Conservation (phyloP, 64 coral and sea anemone species). For the Actinia equina region DNA sequence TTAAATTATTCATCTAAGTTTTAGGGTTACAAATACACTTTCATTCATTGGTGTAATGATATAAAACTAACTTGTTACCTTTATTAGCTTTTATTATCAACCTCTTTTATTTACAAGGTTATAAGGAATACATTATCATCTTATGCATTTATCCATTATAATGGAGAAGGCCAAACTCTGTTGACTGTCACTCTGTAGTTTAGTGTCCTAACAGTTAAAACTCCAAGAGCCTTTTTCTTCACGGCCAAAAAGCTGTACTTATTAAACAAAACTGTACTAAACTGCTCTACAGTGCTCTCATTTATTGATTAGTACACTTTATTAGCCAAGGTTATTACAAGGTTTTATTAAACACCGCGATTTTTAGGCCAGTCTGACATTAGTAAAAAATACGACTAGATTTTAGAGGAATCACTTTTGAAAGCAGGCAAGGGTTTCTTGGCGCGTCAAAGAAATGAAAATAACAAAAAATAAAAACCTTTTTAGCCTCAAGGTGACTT, state of each 20-base stretch:
- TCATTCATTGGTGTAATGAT: no score
- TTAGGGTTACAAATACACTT: no score
- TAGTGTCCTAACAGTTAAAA: neutral
- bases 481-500: conserved; percentile 52
- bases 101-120: no score
- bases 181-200: neutral
- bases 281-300: neutral
- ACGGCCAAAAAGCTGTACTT: neutral
- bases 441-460: neutral
- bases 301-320: neutral
- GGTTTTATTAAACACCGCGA: neutral
- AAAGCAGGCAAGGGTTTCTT: neutral
- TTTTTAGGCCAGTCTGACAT: conserved; percentile 24
- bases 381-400: neutral
- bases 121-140: no score
- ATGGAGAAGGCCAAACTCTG: neutral
- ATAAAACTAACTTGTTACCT: no score
- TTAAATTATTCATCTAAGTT: no score
- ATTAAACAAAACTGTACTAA: neutral
- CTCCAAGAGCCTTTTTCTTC: neutral
- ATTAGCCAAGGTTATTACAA: neutral
- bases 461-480: conserved; percentile 53
- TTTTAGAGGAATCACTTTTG: neutral
- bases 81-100: no score
- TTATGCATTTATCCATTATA: no score